These are phyloP conservation scores for Falcunculus frontatus DNA, from an alignment of 2,113 vertebrate genomes.

Conservation along the genomic window DNA sequence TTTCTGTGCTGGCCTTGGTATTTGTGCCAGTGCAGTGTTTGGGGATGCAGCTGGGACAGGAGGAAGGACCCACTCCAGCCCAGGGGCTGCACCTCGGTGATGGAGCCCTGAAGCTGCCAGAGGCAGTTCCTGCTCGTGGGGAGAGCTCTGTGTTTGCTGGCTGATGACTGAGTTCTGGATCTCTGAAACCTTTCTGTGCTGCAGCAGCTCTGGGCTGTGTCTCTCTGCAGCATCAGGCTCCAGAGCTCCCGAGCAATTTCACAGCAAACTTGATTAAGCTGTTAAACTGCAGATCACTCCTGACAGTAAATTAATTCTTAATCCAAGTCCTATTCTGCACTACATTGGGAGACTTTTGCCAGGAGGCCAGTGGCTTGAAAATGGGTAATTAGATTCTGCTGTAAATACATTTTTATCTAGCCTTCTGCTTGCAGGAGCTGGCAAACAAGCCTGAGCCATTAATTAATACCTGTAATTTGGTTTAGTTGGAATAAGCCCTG, in stretches of 20 bases:
- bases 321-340: constrained; percentile 1
- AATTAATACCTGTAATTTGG: constrained; percentile 52
- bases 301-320: constrained; percentile 70
- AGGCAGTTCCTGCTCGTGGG: neutral
- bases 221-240: constrained; percentile 12
- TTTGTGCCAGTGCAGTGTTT: neutral
- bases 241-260: constrained; percentile 3
- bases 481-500: neutral
- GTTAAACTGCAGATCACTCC: constrained; percentile 52
- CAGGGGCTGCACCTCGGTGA: neutral
- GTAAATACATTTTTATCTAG: constrained; percentile 12
- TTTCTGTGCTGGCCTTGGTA: neutral
- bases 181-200: neutral
- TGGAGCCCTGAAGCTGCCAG: neutral
- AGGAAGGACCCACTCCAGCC: neutral
- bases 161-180: neutral
- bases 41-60: neutral
- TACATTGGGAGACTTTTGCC: constrained; percentile 3
- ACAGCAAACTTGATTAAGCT: constrained; percentile 67
- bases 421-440: constrained; percentile 20
- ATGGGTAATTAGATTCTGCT: constrained; percentile 37
- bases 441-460: constrained; percentile 38
- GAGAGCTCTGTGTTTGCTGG: neutral
- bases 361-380: constrained; percentile 35
- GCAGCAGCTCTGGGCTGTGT: constrained; percentile 2